Evolutionary conservation across 2,113 vertebrate species (phyloP), one percentile per base, ranked within the genome.

Genomic region (Vimba vimba): DNA sequence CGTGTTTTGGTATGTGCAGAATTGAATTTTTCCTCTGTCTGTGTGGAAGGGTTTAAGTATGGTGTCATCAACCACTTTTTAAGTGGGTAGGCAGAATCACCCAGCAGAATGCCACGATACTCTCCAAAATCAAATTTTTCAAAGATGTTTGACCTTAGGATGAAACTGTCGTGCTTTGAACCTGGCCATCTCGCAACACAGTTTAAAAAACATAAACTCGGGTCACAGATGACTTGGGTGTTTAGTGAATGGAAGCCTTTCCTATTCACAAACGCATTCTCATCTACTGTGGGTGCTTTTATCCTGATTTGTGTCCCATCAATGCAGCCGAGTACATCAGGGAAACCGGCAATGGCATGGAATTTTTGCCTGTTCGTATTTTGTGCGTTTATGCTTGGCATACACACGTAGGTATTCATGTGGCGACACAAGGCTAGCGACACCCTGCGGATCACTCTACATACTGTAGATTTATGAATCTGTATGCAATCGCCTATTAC

Each of bases 1-100:
- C 15, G 27, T 68, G 64, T 33, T 30, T 33, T 68, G 64, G 64
- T 68, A 33, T 68, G 64, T 68, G 64, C 64, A 68, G 27, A 68
- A 68, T 68, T 33, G 4, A 33, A 15, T 33, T 59, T 59, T 23
- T 39, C 36, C 36, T 39, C 55, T 59, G 27, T 12, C 17, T 33
- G 25, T 6, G 36, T 39, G 36, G 36, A 39, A 39, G 36, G 36
- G 36, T 39, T 39, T 39, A 39, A 2, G 1, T 30, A 2, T 68
- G 27, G 64, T 30, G 27, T 68, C 64, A 33, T 15, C 64, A 15
- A 0, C 27, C 64, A 68, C 64, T 68, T 30, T 68, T 68, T 66
- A 30, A 68, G 30, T 68, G 64, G 64, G 13, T 68, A 68, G 27
- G 64, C 30, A 68, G 64, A 68, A 68, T 68, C 64, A 68, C 30